Base-by-base conservation (phyloP, 2,113 vertebrate genomes). In the Megalops atlanticus region DNA sequence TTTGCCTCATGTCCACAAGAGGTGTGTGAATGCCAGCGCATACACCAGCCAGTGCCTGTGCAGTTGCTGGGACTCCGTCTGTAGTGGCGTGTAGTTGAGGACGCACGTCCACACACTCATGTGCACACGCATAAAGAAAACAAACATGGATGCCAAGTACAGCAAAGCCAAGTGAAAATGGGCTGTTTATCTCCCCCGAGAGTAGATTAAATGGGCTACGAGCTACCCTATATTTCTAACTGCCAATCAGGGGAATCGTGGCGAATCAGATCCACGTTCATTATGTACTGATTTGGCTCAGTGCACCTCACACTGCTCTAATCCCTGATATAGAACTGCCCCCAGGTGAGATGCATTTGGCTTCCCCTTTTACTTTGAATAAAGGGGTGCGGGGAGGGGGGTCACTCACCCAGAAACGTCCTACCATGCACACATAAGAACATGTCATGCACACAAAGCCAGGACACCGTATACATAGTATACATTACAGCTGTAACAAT, bases 251-350 rank as follows among this genome's bases (percentile, higher is more conserved):
- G 27, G 43, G 40, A 16, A 15, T 76, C 69, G n/a, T 31, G 43
- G 27, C 15, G 41, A 47, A 47, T 47, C 27, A 33, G 43, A 41
- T 27, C 27, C 43, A 21, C 14, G 24, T 31, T 76, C 41, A 76
- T 47, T 76, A 47, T 49, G 49, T 49, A 14, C n/a, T 33, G 74
- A 76, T 76, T 76, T 47, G 74, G 74, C 74, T 49, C 74, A 76
- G 27, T 76, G 74, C 4, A 31, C 43, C 74, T 76, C 8, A 76
- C n/a, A 27, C 49, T 76, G 49, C 33, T 76, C 43, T 49, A 47
- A 49, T 76, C 43, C 74, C 74, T 76, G 43, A 76, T 41, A 76
- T 76, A 47, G 41, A 76, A 33, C 43, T 76, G 41, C 74, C 43
- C 74, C 15, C 31, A 76, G 43, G 74, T 76, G 74, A 47, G 49